A percentile compares a stretch with the other conserved stretches of the same genome.
Conservation (phyloP, 30 jellyfish, hydroid and myxozoan genomes). For the Aurelia aurita complex sp. Pacific region DNA sequence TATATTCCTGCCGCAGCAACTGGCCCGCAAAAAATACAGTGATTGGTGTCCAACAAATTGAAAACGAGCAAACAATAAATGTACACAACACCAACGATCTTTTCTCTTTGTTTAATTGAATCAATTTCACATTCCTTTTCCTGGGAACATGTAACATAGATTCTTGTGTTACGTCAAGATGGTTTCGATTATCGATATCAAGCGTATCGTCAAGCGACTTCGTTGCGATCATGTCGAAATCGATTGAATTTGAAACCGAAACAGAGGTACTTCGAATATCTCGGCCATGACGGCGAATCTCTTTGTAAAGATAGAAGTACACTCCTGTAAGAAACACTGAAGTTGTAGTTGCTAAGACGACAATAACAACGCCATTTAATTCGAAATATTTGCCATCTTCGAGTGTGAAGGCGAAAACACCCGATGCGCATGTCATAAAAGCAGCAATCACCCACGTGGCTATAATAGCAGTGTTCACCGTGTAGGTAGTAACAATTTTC, state of each 20-base stretch:
- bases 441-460: constrained; percentile 53
- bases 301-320: constrained; percentile 50
- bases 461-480: constrained; percentile 42
- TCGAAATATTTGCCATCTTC: constrained; percentile 51
- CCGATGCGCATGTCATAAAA: constrained; percentile 31
- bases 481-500: constrained; percentile 35
- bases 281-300: constrained; percentile 64
- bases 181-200: constrained; percentile 14
- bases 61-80: constrained; percentile 49
- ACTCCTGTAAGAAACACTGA: constrained; percentile 58
- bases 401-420: constrained; percentile 35
- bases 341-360: constrained; percentile 40
- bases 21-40: constrained; percentile 50
- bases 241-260: constrained; percentile 37
- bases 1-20: constrained; percentile 13
- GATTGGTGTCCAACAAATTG: constrained; percentile 68
- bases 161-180: constrained; percentile 27
- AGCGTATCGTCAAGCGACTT: constrained; percentile 22
- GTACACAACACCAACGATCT: constrained; percentile 52
- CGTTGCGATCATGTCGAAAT: constrained; percentile 28
- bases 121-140: not conserved
- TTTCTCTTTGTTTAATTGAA: constrained; percentile 34
- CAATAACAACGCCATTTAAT: constrained; percentile 47
- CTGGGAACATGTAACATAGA: not conserved
- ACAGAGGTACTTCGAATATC: constrained; percentile 53